Percentiles rank a stretch among this genome's conserved stretches.
These are phyloP conservation scores for Passer domesticus DNA, from an alignment of 2,113 vertebrate species.

Conservation along the genomic window DNA sequence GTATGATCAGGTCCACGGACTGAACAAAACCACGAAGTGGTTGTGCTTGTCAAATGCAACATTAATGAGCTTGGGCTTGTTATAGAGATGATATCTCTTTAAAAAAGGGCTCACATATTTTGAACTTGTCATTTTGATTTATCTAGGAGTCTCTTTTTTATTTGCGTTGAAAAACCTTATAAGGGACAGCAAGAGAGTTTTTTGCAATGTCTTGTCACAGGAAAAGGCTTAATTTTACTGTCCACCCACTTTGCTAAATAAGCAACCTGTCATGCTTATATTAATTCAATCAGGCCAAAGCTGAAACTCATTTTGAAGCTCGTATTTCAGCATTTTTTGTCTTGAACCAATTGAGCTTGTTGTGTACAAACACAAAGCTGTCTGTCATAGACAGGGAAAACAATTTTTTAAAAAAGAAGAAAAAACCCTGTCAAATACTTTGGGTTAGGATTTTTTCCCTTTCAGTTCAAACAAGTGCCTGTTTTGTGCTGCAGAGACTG, in stretches of 20 bases:
- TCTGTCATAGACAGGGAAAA: conserved; percentile 3
- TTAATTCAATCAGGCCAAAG: conserved; percentile 37
- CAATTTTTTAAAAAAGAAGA: background rate
- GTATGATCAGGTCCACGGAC: background rate
- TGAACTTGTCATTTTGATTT: conserved; percentile 59
- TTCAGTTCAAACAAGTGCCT: conserved; percentile 55
- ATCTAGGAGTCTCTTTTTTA: background rate
- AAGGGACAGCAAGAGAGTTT: background rate
- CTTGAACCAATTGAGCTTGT: background rate
- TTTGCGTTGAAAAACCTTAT: conserved; percentile 17
- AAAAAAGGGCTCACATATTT: background rate
- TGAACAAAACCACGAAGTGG: conserved; percentile 17
- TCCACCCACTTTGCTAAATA: background rate
- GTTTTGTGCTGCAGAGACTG: conserved; percentile 33
- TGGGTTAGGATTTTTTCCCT: background rate
- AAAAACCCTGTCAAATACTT: background rate
- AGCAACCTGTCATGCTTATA: background rate
- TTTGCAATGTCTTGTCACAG: background rate
- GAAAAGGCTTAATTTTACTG: conserved; percentile 1
- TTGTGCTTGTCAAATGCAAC: conserved; percentile 34
- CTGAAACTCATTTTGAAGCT: conserved; percentile 34
- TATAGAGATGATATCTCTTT: background rate
- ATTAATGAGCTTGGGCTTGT: conserved; percentile 42
- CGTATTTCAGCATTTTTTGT: background rate
- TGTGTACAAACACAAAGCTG: background rate